A percentile compares a stretch with the other conserved stretches of the same genome.
phyloP scores from a whole-genome alignment of 2,888 invertebrate species.

The Cryptocheilus praepositus region DNA sequence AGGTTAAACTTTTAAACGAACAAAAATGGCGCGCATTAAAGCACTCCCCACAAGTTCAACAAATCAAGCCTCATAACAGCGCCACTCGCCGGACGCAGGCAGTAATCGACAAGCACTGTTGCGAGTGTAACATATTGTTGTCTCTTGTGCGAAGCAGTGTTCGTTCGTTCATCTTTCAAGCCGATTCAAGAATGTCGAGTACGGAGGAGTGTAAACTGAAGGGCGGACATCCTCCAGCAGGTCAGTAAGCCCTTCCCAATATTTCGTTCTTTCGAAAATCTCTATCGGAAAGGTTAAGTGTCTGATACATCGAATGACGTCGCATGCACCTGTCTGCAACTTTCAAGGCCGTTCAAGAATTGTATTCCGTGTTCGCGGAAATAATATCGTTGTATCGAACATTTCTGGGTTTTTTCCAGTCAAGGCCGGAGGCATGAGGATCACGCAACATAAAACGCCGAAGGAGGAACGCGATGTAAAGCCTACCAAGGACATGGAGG shows the following conservation, averaged over 20 bases:
- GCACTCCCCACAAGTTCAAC: background rate
- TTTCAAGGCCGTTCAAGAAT: constrained; percentile 40
- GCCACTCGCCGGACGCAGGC: constrained; percentile 17
- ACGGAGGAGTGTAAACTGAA: constrained; percentile 84
- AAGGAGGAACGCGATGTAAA: constrained; percentile 81
- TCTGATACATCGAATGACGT: constrained; percentile 35
- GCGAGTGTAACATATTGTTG: constrained; percentile 21
- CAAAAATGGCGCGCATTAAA: constrained; percentile 11
- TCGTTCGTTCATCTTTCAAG: background rate
- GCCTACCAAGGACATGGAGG: constrained; percentile 66
- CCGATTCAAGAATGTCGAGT: constrained; percentile 75
- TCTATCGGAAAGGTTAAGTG: constrained; percentile 26
- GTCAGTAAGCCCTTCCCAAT: constrained; percentile 76
- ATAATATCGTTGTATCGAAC: background rate
- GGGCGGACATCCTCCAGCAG: constrained; percentile 93
- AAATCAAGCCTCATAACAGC: constrained; percentile 18
- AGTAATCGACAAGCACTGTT: constrained; percentile 14
- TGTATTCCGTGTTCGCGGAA: background rate
- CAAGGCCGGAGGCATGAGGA: constrained; percentile 94
- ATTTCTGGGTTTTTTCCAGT: constrained; percentile 76
- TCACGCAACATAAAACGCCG: constrained; percentile 89
- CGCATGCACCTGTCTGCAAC: constrained; percentile 36
- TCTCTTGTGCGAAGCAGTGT: background rate
- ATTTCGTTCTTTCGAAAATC: background rate
- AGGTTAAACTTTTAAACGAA: background rate